Conservation (phyloP, 2,113 vertebrate species). For the Azemiops feae region DNA sequence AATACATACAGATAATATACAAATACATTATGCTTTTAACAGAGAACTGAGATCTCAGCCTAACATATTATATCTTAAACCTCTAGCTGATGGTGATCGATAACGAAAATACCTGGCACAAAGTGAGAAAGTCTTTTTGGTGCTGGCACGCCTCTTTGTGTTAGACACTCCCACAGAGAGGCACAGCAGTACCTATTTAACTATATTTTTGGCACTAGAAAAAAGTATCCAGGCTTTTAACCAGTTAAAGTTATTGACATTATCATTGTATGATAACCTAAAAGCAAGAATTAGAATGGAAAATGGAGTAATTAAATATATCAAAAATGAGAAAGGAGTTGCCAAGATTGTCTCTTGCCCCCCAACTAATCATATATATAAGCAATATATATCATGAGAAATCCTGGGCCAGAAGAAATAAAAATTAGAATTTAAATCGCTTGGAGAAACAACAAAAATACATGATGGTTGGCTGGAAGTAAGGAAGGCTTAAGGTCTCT, state of each 20-base stretch:
- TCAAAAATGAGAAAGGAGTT: neutral
- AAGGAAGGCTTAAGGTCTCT: neutral
- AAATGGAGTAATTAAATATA: neutral
- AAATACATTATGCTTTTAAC: neutral
- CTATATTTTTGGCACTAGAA: neutral
- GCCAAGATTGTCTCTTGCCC: neutral
- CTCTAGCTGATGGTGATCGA: neutral
- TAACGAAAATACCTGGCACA: neutral
- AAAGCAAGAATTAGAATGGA: neutral
- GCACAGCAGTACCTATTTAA: neutral
- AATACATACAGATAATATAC: neutral
- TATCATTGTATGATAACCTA: neutral
- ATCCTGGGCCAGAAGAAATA: neutral
- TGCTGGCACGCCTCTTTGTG: neutral
- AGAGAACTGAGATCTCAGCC: neutral
- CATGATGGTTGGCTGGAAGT: neutral
- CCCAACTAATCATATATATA: no score
- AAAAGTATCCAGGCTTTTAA: neutral
- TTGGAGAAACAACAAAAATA: neutral
- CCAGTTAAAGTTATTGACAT: neutral
- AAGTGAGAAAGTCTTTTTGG: neutral
- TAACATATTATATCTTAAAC: neutral
- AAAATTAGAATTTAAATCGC: neutral
- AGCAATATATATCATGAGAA: neutral
- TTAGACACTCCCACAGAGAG: neutral